Conservation (phyloP, 2,797 vertebrate species). For the Gymnodraco acuticeps region DNA sequence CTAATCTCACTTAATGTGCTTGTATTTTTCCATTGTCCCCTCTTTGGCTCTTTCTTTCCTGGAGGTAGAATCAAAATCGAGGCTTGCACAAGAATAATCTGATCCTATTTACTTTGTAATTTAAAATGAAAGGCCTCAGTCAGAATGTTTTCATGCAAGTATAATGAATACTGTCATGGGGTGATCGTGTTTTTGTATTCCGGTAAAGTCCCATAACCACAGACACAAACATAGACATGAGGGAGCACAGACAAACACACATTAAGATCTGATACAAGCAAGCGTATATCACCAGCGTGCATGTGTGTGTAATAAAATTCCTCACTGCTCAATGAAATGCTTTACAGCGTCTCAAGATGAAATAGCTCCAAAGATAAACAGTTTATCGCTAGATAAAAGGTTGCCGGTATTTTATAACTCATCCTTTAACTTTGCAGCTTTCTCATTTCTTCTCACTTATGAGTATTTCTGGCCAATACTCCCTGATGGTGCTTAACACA, state of each 20-base stretch:
- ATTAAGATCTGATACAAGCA: conserved; percentile 23
- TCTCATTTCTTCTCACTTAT: conserved; percentile 41
- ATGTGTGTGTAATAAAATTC: conserved; percentile 57
- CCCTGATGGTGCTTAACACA: conserved; percentile 43
- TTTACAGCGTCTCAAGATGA: conserved; percentile 56
- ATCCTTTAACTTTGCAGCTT: conserved; percentile 51
- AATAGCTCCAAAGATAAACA: conserved; percentile 63
- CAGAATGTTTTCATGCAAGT: conserved; percentile 61
- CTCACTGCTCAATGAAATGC: conserved; percentile 55
- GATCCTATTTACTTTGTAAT: conserved; percentile 75
- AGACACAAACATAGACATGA: conserved; percentile 11
- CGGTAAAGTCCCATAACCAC: conserved; percentile 30
- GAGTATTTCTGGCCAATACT: conserved; percentile 38
- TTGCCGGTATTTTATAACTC: conserved; percentile 45
- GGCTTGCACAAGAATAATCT: conserved; percentile 61
- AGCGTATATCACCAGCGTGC: conserved; percentile 18
- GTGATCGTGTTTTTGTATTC: conserved; percentile 52
- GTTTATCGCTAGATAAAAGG: conserved; percentile 66
- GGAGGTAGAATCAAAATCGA: conserved; percentile 68
- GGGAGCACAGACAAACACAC: conserved; percentile 8
- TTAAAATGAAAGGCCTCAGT: conserved; percentile 64
- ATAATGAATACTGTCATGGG: conserved; percentile 65
- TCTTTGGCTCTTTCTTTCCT: conserved; percentile 52
- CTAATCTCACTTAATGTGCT: conserved; percentile 74
- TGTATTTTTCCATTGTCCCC: conserved; percentile 57